A percentile compares a stretch with the other conserved stretches of the same genome.
These are phyloP conservation scores for Papilio protenor DNA, from an alignment of 2,888 invertebrate genomes.

Conservation along the genomic window DNA sequence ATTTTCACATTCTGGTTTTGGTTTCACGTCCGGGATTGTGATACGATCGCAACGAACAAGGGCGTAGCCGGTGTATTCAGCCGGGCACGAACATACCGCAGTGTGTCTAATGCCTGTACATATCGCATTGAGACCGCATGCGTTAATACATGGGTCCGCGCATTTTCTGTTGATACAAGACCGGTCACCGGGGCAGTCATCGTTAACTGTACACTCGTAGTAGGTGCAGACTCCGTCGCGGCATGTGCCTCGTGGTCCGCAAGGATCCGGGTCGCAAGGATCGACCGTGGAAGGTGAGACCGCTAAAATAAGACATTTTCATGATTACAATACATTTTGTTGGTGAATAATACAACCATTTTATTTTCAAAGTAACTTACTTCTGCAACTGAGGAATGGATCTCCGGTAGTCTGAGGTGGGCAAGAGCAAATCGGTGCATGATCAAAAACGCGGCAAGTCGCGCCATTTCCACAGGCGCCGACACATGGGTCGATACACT, in stretches of 20 bases:
- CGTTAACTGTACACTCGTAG: constrained; percentile 94
- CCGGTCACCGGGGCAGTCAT: constrained; percentile 92
- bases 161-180: constrained; percentile 94
- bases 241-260: constrained; percentile 88
- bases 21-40: constrained; percentile 68
- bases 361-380: constrained; percentile 51
- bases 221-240: constrained; percentile 87
- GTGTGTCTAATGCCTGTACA: constrained; percentile 90
- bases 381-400: constrained; percentile 89
- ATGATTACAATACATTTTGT: neutral
- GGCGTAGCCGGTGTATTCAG: constrained; percentile 90
- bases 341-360: neutral
- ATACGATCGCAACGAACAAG: constrained; percentile 87
- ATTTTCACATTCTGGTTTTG: constrained; percentile 89
- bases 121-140: constrained; percentile 93
- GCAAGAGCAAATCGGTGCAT: constrained; percentile 90
- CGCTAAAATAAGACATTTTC: constrained; percentile 53
- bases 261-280: constrained; percentile 89
- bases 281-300: constrained; percentile 72
- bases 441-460: constrained; percentile 86
- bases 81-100: constrained; percentile 92
- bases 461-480: constrained; percentile 93
- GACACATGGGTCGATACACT: constrained; percentile 92
- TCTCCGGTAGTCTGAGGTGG: constrained; percentile 89
- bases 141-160: constrained; percentile 91